Conservation (phyloP, 2,888 invertebrate species). For the Diarsia dahlii region DNA sequence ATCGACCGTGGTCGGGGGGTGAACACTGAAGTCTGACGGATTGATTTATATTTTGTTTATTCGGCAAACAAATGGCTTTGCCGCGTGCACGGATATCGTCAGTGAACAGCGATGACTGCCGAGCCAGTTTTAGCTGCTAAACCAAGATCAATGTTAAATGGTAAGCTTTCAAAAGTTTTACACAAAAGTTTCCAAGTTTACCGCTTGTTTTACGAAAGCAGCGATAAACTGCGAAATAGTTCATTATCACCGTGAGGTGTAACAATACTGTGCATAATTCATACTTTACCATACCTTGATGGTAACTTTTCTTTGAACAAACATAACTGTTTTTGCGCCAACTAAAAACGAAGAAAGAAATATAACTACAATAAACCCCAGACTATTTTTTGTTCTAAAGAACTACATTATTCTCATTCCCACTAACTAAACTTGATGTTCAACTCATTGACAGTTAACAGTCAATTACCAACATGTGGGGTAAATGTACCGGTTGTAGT, state of each 20-base stretch:
- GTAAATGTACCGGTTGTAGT: slow-evolving; percentile 59
- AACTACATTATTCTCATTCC: slow-evolving; percentile 37
- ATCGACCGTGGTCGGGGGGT: slow-evolving; percentile 66
- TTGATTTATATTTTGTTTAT: slow-evolving; percentile 69
- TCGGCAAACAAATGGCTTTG: slow-evolving; percentile 54
- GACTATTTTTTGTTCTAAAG: slow-evolving; percentile 38
- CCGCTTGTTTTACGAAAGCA: slow-evolving; percentile 32
- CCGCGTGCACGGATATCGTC: slow-evolving; percentile 50
- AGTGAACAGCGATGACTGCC: slow-evolving; percentile 37
- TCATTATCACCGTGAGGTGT: slow-evolving; percentile 39
- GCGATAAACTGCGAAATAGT: slow-evolving; percentile 47
- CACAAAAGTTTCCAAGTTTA: slow-evolving; percentile 7
- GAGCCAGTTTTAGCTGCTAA: slow-evolving; percentile 33
- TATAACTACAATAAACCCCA: slow-evolving; percentile 21
- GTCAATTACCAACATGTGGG: slow-evolving; percentile 56
- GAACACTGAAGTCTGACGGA: slow-evolving; percentile 63
- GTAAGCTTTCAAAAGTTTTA: slow-evolving; percentile 13
- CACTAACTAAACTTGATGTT: slow-evolving; percentile 45
- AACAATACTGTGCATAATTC: slow-evolving; percentile 35
- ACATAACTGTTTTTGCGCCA: slow-evolving; percentile 49
- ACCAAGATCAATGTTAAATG: slow-evolving; percentile 29
- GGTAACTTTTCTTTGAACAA: slow-evolving; percentile 50
- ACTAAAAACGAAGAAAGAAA: slow-evolving; percentile 33
- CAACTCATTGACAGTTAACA: slow-evolving; percentile 62
- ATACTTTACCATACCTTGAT: slow-evolving; percentile 37